phyloP scores from a whole-genome alignment of 2,113 vertebrate genomes.

The Neoarius graeffei region DNA sequence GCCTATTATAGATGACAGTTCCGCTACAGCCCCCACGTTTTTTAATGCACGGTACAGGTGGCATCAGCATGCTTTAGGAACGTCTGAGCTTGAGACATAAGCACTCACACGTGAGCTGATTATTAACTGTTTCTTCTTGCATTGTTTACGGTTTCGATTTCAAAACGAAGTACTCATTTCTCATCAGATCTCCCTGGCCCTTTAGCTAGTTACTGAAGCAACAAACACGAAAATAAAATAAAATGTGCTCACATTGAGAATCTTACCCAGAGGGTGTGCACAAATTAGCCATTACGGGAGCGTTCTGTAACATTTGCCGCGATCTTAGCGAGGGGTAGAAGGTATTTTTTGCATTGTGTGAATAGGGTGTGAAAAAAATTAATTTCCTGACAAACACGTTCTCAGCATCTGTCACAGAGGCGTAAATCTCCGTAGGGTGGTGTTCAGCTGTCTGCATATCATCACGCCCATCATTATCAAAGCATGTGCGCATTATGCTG shows the following conservation, averaged over 20 bases:
- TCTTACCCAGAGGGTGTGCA: neutral
- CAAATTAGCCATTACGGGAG: conserved; percentile 27
- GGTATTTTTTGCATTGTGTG: neutral
- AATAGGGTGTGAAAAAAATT: conserved; percentile 17
- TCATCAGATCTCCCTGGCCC: conserved; percentile 14
- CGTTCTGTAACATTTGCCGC: conserved; percentile 2
- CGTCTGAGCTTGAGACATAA: conserved; percentile 7
- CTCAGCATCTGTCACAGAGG: conserved; percentile 20
- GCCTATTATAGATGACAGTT: conserved; percentile 59
- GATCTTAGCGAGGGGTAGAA: neutral
- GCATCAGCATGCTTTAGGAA: conserved; percentile 11
- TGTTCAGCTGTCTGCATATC: conserved; percentile 34
- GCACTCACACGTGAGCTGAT: neutral
- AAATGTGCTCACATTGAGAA: neutral
- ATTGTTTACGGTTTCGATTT: neutral
- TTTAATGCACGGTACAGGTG: conserved; percentile 46
- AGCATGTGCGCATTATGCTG: conserved; percentile 25
- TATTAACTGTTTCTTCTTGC: conserved; percentile 2
- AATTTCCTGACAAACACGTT: conserved; percentile 28
- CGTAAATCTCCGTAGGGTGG: conserved; percentile 22
- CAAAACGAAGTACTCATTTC: neutral
- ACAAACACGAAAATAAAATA: conserved; percentile 21
- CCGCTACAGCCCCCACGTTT: conserved; percentile 41
- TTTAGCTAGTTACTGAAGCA: conserved; percentile 26
- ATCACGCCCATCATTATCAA: conserved; percentile 48